phyloP scores from a whole-genome alignment of 1,140 invertebrate species.

The Zophobas morio region DNA sequence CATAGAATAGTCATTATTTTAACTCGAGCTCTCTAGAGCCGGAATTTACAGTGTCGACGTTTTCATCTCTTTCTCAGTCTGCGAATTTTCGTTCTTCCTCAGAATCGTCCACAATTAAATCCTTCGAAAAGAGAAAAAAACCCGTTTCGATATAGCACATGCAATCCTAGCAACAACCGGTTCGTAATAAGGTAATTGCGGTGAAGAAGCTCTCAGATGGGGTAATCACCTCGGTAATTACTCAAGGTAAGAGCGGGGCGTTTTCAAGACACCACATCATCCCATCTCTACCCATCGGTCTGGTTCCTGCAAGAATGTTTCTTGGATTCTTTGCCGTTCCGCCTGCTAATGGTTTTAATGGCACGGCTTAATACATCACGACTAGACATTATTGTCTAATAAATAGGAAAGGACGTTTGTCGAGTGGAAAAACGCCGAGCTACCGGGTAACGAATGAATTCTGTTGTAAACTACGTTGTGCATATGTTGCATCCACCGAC shows the following conservation, averaged over 20 bases:
- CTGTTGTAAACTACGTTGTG: slow-evolving; percentile 3
- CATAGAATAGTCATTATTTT: slow-evolving; percentile 59
- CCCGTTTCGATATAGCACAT: slow-evolving; percentile 30
- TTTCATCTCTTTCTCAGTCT: slow-evolving; percentile 6
- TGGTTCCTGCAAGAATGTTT: slow-evolving; percentile 40
- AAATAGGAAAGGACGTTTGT: slow-evolving; percentile 22
- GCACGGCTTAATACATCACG: slow-evolving; percentile 36
- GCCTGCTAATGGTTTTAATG: slow-evolving; percentile 33
- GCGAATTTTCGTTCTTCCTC: neutral
- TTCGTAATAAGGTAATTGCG: slow-evolving; percentile 42
- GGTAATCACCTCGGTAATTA: slow-evolving; percentile 46
- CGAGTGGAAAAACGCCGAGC: neutral
- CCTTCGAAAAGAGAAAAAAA: neutral
- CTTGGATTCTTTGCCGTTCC: slow-evolving; percentile 23
- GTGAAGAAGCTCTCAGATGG: slow-evolving; percentile 33
- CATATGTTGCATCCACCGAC: slow-evolving; percentile 3
- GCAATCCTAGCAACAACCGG: slow-evolving; percentile 24
- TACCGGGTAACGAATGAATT: neutral
- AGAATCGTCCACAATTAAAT: neutral
- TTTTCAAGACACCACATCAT: slow-evolving; percentile 20
- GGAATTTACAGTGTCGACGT: slow-evolving; percentile 49
- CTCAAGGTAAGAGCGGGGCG: slow-evolving; percentile 36
- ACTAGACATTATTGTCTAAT: slow-evolving; percentile 30
- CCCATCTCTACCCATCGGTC: slow-evolving; percentile 35
- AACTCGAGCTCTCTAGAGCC: slow-evolving; percentile 39